These are phyloP conservation scores for Lasioglossum malachurum DNA, from an alignment of 2,888 invertebrate species.

Conservation along the genomic window DNA sequence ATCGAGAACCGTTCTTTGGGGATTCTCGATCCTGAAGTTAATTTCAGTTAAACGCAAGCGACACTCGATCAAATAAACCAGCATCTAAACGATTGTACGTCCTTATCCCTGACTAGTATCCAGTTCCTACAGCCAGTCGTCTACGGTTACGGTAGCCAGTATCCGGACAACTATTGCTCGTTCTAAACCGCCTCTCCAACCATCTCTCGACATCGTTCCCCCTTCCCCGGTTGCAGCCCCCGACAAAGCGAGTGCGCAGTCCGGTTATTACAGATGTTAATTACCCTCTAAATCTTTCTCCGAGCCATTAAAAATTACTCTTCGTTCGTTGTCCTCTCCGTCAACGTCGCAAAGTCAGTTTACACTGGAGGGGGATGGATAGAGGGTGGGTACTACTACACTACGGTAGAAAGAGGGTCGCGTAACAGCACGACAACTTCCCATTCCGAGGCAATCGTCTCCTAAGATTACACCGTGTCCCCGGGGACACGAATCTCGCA, in stretches of 20 bases:
- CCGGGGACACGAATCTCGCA: conserved; percentile 16
- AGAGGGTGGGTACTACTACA: not conserved
- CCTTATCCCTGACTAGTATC: not conserved
- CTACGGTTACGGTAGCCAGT: conserved; percentile 6
- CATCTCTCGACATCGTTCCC: not conserved
- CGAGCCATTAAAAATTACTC: conserved; percentile 9
- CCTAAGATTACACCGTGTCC: conserved; percentile 28
- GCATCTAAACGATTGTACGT: not conserved
- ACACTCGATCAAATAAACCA: not conserved
- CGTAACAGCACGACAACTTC: conserved; percentile 38
- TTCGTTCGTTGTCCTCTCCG: not conserved
- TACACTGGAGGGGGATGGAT: not conserved
- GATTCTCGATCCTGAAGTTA: not conserved
- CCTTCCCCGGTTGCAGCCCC: not conserved
- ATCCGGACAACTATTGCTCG: conserved; percentile 11
- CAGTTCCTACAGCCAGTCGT: not conserved
- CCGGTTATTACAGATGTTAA: conserved; percentile 21
- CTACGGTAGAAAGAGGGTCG: conserved; percentile 3
- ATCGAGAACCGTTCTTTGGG: not conserved
- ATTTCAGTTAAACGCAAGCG: not conserved
- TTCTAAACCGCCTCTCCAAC: not conserved
- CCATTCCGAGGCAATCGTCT: conserved; percentile 32
- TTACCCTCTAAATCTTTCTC: not conserved
- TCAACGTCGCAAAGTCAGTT: conserved; percentile 3
- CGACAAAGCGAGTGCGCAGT: not conserved